Conservation (phyloP, 2,113 vertebrate species). For the Acrocephalus arundinaceus region DNA sequence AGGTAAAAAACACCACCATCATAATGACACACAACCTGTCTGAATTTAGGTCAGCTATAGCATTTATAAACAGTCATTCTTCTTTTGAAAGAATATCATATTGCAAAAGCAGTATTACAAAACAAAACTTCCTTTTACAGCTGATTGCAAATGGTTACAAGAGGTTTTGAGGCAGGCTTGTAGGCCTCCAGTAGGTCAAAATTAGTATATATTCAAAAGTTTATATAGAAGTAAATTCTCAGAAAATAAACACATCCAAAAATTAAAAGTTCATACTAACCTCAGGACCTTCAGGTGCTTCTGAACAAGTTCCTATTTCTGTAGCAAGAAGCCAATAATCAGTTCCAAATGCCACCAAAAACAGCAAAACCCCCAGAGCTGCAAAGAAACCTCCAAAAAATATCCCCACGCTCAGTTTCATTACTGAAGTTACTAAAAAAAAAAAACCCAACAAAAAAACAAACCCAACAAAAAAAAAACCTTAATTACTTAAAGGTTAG, state of each 20-base stretch:
- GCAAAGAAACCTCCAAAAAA: conserved; percentile 96
- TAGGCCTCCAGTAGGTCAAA: not conserved
- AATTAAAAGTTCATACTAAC: conserved; percentile 65
- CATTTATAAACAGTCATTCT: not conserved
- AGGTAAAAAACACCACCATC: not conserved
- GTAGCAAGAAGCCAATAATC: conserved; percentile 96
- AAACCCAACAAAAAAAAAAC: no score
- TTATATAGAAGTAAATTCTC: not conserved
- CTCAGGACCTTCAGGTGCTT: conserved; percentile 48
- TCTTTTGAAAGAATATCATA: not conserved
- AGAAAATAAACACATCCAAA: not conserved
- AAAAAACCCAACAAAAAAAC: no score
- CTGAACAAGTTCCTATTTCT: conserved; percentile 81
- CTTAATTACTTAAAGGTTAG: not conserved
- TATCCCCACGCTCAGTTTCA: conserved; percentile 89
- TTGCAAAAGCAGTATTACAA: not conserved
- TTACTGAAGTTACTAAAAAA: conserved; percentile 38
- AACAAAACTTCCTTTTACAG: not conserved
- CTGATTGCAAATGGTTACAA: not conserved
- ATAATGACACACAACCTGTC: not conserved
- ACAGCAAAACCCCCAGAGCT: conserved; percentile 86
- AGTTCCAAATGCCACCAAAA: conserved; percentile 92
- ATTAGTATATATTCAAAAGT: not conserved
- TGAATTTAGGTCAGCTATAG: not conserved
- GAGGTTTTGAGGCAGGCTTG: not conserved